Evolutionary conservation across 2,797 vertebrate genomes (phyloP).

Genomic region (Gymnocypris eckloni): DNA sequence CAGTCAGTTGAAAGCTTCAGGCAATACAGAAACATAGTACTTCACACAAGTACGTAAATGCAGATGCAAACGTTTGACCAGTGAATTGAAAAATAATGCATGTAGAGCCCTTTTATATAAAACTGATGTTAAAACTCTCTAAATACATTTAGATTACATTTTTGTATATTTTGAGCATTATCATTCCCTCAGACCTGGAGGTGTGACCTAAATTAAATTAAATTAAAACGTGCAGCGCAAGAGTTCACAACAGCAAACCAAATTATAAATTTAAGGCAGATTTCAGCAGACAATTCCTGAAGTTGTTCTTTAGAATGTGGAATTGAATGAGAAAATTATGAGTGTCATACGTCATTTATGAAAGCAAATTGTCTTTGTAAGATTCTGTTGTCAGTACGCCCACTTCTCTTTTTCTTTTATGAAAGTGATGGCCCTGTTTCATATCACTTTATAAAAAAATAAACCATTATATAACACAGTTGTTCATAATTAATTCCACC

Average conservation of each 20-base stretch:
- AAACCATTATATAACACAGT: background rate
- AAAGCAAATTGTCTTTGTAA: background rate
- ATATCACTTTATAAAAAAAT: background rate
- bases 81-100: background rate
- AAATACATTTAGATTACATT: no score
- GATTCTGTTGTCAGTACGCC: background rate
- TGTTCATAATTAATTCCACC: constrained; percentile 3
- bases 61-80: background rate
- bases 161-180: background rate
- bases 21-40: background rate
- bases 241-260: background rate
- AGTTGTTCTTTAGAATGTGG: background rate
- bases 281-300: background rate
- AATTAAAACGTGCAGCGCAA: background rate
- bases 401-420: background rate
- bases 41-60: background rate
- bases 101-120: background rate
- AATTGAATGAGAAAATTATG: background rate
- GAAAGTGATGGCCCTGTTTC: constrained; percentile 12
- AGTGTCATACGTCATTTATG: background rate
- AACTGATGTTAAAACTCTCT: no score
- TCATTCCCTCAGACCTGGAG: background rate
- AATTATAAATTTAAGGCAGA: background rate
- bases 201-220: background rate
- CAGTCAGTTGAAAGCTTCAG: background rate